phyloP scores from a whole-genome alignment of 2,888 invertebrate genomes.

The Sinodicranocentrus sp. region DNA sequence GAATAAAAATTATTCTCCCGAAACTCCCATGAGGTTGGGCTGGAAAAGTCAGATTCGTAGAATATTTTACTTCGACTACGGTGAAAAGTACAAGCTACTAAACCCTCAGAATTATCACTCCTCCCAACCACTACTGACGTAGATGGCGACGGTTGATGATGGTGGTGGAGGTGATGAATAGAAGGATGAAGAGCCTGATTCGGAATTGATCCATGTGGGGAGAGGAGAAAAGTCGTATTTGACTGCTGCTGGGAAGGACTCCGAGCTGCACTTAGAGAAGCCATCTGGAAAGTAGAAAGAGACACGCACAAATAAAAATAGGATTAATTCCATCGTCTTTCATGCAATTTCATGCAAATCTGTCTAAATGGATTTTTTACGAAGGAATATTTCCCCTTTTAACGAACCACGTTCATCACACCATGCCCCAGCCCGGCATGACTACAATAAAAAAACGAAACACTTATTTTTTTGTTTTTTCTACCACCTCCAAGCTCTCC shows the following conservation, averaged over 20 bases:
- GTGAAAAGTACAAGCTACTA: neutral
- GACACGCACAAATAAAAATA: conserved; percentile 39
- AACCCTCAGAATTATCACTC: neutral
- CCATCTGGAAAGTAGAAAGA: conserved; percentile 29
- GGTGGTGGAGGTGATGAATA: conserved; percentile 21
- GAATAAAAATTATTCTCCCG: conserved; percentile 14
- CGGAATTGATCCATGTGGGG: neutral
- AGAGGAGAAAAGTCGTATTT: neutral
- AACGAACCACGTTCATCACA: neutral
- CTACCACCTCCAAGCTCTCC: neutral
- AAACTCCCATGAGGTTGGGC: conserved; percentile 76
- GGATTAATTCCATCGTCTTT: conserved; percentile 23
- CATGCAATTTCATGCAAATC: conserved; percentile 9
- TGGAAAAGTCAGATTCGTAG: conserved; percentile 76
- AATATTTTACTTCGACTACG: conserved; percentile 73
- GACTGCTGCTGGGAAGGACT: conserved; percentile 32
- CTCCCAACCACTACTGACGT: neutral
- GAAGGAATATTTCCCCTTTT: neutral
- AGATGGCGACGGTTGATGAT: neutral
- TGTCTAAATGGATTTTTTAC: conserved; percentile 9
- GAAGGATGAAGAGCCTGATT: neutral
- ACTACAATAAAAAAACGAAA: too few species aligned
- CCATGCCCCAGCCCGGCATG: too few species aligned
- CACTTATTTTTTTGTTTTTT: neutral
- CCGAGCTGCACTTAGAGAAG: conserved; percentile 38